phyloP scores from a whole-genome alignment of 2,888 invertebrate genomes.

The Phymatocera aterrima region DNA sequence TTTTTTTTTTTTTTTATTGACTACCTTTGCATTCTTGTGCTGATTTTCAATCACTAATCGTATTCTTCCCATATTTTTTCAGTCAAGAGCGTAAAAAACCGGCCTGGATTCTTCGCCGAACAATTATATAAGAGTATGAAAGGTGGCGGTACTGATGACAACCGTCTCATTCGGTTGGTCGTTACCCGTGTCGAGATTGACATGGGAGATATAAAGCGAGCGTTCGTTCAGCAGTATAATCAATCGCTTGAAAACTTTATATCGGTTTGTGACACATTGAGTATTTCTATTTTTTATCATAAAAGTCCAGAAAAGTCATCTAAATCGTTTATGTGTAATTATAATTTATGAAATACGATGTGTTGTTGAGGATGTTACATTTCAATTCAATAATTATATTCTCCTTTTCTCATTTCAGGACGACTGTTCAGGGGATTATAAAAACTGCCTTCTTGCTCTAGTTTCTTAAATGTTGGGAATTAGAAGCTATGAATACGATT shows the following conservation, averaged over 20 bases:
- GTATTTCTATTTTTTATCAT: background rate
- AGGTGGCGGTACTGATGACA: conserved; percentile 92
- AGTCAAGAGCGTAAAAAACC: conserved; percentile 88
- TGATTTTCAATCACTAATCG: background rate
- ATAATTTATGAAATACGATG: background rate
- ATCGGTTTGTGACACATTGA: conserved; percentile 77
- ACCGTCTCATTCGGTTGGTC: conserved; percentile 89
- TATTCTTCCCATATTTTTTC: conserved; percentile 58
- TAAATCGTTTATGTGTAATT: background rate
- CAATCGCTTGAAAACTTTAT: conserved; percentile 88
- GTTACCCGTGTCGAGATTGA: conserved; percentile 91
- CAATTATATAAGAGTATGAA: conserved; percentile 92
- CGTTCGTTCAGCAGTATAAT: conserved; percentile 85
- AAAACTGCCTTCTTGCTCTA: conserved; percentile 87
- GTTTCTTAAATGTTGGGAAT: conserved; percentile 69
- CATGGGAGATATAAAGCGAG: conserved; percentile 88
- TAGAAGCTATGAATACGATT: background rate
- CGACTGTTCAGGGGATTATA: conserved; percentile 92
- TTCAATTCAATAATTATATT: background rate
- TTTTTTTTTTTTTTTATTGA: background rate
- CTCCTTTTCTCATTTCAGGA: conserved; percentile 77
- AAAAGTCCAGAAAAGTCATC: background rate
- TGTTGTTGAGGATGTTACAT: conserved; percentile 30
- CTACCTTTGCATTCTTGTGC: background rate
- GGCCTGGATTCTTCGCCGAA: conserved; percentile 90